Percentiles rank a stretch among this genome's conserved stretches.
Evolutionary conservation across 2,888 invertebrate genomes (phyloP).

Genomic region (Dolichomitus sp.): DNA sequence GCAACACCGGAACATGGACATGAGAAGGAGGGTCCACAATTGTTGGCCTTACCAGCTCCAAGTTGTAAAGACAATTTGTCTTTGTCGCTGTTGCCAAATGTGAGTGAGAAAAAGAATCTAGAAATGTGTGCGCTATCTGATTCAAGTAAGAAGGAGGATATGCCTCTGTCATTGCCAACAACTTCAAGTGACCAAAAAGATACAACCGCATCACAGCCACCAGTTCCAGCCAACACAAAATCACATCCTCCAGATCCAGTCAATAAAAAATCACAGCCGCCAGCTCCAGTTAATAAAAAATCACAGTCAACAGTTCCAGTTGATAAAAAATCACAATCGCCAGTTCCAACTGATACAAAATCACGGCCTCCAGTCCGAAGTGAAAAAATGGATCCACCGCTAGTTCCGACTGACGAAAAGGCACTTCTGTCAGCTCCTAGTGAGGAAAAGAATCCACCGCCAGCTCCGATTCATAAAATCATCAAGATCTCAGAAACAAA

Average conservation of each 20-base stretch:
- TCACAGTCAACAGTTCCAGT: no score
- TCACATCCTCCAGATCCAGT: not conserved
- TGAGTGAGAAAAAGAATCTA: not conserved
- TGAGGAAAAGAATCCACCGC: slow-evolving; percentile 11
- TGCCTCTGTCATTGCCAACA: not conserved
- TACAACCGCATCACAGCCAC: not conserved
- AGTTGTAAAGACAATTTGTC: not conserved
- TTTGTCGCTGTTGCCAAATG: not conserved
- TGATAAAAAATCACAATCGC: not conserved
- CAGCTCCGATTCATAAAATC: not conserved
- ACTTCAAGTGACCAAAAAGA: not conserved
- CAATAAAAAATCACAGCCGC: not conserved
- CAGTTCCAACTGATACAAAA: no score
- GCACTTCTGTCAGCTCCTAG: not conserved
- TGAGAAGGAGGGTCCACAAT: not conserved
- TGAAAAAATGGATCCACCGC: no score
- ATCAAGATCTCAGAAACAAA: not conserved
- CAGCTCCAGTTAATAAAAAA: not conserved
- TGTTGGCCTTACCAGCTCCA: not conserved
- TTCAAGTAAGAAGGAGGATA: not conserved
- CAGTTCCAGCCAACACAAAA: not conserved
- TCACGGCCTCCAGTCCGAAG: no score
- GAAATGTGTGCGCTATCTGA: not conserved
- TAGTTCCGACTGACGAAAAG: no score
- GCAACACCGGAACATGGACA: no score